Conservation (phyloP, 2,888 invertebrate species). For the Drosophila suboccidentalis region DNA sequence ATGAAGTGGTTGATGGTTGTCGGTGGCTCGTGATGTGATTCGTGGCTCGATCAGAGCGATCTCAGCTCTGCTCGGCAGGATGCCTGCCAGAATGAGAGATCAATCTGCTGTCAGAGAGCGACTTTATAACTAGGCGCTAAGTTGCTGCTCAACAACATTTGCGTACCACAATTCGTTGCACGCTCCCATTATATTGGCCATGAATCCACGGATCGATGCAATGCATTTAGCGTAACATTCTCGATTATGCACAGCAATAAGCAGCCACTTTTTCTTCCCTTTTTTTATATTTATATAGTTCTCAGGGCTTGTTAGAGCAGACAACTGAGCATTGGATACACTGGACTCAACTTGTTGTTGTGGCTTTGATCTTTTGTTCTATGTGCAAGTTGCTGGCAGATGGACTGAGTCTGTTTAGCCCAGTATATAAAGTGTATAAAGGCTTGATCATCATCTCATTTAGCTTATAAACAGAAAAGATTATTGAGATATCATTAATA, state of each 20-base stretch:
- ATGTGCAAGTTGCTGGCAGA: constrained; percentile 42
- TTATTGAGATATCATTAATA: too few relatives aligned
- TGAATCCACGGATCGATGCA: constrained; percentile 57
- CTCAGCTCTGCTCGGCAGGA: constrained; percentile 36
- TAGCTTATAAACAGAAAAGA: neutral
- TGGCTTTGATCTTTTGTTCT: constrained; percentile 55
- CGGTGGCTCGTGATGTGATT: neutral
- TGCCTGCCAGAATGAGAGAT: constrained; percentile 41
- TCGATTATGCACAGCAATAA: constrained; percentile 60
- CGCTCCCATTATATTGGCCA: constrained; percentile 45
- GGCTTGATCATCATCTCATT: neutral
- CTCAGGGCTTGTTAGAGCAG: constrained; percentile 30
- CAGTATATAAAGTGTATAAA: neutral
- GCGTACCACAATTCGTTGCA: constrained; percentile 64
- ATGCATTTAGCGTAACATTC: constrained; percentile 67
- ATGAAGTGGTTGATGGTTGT: constrained; percentile 11
- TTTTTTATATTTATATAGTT: neutral
- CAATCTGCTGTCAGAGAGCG: constrained; percentile 33
- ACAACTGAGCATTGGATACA: neutral
- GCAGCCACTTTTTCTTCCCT: constrained; percentile 23
- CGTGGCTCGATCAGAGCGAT: constrained; percentile 13
- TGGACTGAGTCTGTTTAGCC: neutral
- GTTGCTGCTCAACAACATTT: constrained; percentile 60
- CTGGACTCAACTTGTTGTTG: constrained; percentile 5
- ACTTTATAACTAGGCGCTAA: constrained; percentile 58